phyloP scores from a whole-genome alignment of 2,888 invertebrate genomes.

The Periphyllus acericola region DNA sequence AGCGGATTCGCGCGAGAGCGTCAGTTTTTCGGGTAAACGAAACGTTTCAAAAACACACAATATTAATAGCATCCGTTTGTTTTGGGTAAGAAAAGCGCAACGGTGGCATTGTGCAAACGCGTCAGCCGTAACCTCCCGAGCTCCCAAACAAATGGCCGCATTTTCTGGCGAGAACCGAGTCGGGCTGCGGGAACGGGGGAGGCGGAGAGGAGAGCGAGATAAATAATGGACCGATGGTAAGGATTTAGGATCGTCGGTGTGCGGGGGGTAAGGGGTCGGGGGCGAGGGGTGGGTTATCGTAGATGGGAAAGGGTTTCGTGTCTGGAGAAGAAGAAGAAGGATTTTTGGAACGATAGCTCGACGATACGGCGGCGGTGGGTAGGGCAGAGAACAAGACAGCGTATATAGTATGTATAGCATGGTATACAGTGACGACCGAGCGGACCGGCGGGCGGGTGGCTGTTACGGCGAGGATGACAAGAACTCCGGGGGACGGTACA shows the following conservation, averaged over 20 bases:
- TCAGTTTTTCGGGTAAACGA: constrained; percentile 61
- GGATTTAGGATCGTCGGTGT: constrained; percentile 11
- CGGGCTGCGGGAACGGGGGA: background rate
- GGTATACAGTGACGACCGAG: constrained; percentile 16
- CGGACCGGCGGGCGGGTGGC: background rate
- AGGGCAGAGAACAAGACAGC: constrained; percentile 6
- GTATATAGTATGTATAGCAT: background rate
- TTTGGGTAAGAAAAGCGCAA: constrained; percentile 52
- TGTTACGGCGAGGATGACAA: background rate
- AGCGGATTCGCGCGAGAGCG: constrained; percentile 43
- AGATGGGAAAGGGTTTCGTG: background rate
- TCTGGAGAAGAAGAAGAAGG: constrained; percentile 58
- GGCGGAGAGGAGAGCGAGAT: constrained; percentile 8
- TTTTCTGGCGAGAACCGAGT: constrained; percentile 41
- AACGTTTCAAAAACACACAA: constrained; percentile 62
- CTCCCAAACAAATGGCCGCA: constrained; percentile 59
- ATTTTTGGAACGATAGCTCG: constrained; percentile 59
- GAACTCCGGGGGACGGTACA: background rate
- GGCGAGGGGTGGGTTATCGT: too few species aligned
- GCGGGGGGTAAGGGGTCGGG: background rate
- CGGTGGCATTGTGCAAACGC: constrained; percentile 58
- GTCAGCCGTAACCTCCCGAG: constrained; percentile 58
- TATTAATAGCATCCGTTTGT: constrained; percentile 62
- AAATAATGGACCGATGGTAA: constrained; percentile 59
- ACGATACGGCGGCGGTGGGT: background rate